Conservation (phyloP, 2,888 invertebrate genomes). For the Augiades crinisus region DNA sequence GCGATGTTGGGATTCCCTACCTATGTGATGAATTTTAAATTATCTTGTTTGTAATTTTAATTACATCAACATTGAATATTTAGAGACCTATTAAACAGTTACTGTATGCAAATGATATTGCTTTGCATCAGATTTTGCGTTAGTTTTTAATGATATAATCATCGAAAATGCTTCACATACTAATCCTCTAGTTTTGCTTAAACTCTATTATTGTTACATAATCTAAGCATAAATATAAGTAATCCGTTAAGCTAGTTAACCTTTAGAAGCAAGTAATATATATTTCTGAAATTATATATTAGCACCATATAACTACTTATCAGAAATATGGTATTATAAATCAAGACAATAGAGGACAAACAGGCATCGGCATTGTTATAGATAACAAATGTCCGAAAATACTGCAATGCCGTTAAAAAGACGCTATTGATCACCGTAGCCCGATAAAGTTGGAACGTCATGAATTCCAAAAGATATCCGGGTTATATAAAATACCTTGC, state of each 20-base stretch:
- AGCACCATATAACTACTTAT: neutral
- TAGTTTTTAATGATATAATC: too few relatives aligned
- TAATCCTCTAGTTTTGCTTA: too few relatives aligned
- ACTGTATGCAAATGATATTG: neutral
- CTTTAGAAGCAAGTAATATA: too few relatives aligned
- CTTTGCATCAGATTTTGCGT: too few relatives aligned
- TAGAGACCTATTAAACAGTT: neutral
- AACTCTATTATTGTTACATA: too few relatives aligned
- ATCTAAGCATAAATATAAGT: too few relatives aligned
- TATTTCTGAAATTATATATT: too few relatives aligned
- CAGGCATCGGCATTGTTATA: conserved; percentile 5
- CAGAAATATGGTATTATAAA: neutral
- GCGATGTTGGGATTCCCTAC: neutral
- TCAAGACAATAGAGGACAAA: conserved; percentile 4
- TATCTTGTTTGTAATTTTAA: conserved; percentile 1
- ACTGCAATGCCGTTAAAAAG: conserved; percentile 21
- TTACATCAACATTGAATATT: neutral
- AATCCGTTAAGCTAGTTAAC: too few relatives aligned
- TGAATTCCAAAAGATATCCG: conserved; percentile 5
- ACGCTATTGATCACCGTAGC: conserved; percentile 19
- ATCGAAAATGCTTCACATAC: too few relatives aligned
- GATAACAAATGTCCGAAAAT: conserved; percentile 22
- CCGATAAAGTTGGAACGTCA: conserved; percentile 8
- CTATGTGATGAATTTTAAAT: neutral
- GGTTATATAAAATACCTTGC: neutral